Evolutionary conservation across 2,113 vertebrate species (phyloP), one percentile per base, ranked within the genome.

Genomic region (Ellobius talpinus): DNA sequence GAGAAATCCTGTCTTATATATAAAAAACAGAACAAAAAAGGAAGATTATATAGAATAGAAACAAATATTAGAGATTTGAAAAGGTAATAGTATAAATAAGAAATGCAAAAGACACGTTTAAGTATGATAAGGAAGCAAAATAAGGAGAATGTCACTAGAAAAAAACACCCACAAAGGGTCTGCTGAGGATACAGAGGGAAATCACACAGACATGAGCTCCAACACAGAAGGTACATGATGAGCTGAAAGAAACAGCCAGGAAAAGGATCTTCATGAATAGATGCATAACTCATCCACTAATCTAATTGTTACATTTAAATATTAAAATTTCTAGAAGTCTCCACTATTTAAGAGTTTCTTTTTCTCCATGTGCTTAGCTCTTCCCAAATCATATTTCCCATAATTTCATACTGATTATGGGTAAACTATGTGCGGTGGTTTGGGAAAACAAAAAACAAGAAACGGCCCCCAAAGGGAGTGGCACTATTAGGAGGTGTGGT

Each of bases 41-140:
- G 21, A 90, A 81, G 45, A 92, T 3, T 79, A 33, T 63, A 23
- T 23, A 82, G 29, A 72, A 93, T 74, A 79, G 36, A 91, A 84
- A 76, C 39, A 88, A 65, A 76, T n/a, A 52, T 70, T 77, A 72
- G 36, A 77, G 63, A 90, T 16, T 50, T 89, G 58, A 77, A 91
- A 78, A 91, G 24, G 55, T 84, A 52, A 61, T 45, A 93, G 4
- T 10, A 33, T 72, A 93, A 77, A 31, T 87, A 13, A 85, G 16
- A 91, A 90, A 47, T 58, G 2, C 8, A 70, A 21, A 31, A 87
- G n/a, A 3, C 31, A 89, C 58, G 66, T 63, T 93, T 66, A 79
- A 91, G 94, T 92, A 72, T 92, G 17, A 65, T 36, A 88, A 91
- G 26, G 4, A 72, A 55, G 36, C 66, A 88, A 72, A 85, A 65